These are phyloP conservation scores for Knipowitschia caucasica DNA, from an alignment of 2,797 vertebrate genomes.

Conservation along the genomic window DNA sequence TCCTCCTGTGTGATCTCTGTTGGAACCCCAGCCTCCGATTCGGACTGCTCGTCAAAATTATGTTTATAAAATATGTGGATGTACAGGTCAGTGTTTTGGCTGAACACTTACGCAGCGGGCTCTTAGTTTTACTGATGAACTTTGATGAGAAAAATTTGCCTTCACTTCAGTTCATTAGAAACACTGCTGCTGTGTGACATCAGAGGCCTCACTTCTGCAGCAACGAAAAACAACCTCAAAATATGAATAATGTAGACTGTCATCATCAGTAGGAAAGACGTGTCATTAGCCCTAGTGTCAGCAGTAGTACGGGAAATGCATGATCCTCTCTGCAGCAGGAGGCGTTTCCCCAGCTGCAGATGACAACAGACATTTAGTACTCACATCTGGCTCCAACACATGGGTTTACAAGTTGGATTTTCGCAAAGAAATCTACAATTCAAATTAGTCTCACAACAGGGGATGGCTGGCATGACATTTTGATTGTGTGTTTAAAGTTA, in stretches of 20 bases:
- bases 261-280: not conserved
- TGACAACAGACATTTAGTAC: not conserved
- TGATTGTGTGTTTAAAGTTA: slow-evolving; percentile 16
- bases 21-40: too few species aligned
- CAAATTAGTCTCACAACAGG: slow-evolving; percentile 3
- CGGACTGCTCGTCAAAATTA: too few species aligned
- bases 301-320: slow-evolving; percentile 1
- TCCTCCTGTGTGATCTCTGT: too few species aligned
- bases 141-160: not conserved
- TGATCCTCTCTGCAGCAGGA: not conserved
- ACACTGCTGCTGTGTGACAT: slow-evolving; percentile 24
- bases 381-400: not conserved
- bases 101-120: too few species aligned
- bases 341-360: not conserved
- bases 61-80: too few species aligned
- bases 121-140: not conserved
- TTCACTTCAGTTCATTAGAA: not conserved
- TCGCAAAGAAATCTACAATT: slow-evolving; percentile 13
- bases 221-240: slow-evolving; percentile 15
- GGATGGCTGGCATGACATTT: slow-evolving; percentile 17
- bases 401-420: not conserved
- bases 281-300: slow-evolving; percentile 12
- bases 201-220: slow-evolving; percentile 29
- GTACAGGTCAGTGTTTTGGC: too few species aligned
- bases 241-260: slow-evolving; percentile 6